Percentiles rank a stretch among this genome's conserved stretches.
Conservation (phyloP, 2,797 vertebrate species). For the Anisognathus igniventris region DNA sequence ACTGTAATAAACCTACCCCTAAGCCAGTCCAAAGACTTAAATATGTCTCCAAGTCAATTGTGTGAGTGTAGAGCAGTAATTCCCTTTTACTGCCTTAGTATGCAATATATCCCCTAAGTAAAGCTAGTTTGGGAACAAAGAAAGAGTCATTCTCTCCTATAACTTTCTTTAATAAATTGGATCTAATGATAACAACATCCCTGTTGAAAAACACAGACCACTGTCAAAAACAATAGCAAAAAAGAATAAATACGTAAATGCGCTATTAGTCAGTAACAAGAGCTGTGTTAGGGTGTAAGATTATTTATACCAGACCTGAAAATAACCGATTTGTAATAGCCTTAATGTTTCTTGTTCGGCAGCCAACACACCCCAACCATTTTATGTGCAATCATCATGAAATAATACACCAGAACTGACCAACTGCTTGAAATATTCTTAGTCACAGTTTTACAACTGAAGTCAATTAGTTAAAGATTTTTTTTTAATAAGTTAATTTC, state of each 20-base stretch:
- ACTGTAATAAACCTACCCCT: background rate
- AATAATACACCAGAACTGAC: constrained; percentile 48
- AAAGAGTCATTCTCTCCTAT: background rate
- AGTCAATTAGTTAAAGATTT: constrained; percentile 48
- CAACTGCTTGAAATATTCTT: constrained; percentile 50
- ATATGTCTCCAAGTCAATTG: background rate
- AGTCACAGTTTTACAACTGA: constrained; percentile 13
- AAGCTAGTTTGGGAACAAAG: background rate
- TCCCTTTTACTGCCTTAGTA: background rate
- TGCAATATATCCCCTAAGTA: background rate
- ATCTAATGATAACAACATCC: background rate
- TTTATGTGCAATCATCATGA: constrained; percentile 51
- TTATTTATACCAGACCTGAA: background rate
- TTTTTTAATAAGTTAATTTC: constrained; percentile 11
- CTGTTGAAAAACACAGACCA: background rate
- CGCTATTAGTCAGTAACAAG: background rate
- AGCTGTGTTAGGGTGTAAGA: background rate
- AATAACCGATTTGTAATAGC: background rate
- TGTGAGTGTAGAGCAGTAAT: background rate
- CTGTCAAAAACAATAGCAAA: background rate
- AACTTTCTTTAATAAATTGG: background rate
- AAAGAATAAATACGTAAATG: background rate
- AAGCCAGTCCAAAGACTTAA: background rate
- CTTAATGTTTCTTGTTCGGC: background rate
- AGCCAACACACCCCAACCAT: constrained; percentile 25